Conservation (phyloP, 2,888 invertebrate genomes). For the Lepidocyrtinus sp. region DNA sequence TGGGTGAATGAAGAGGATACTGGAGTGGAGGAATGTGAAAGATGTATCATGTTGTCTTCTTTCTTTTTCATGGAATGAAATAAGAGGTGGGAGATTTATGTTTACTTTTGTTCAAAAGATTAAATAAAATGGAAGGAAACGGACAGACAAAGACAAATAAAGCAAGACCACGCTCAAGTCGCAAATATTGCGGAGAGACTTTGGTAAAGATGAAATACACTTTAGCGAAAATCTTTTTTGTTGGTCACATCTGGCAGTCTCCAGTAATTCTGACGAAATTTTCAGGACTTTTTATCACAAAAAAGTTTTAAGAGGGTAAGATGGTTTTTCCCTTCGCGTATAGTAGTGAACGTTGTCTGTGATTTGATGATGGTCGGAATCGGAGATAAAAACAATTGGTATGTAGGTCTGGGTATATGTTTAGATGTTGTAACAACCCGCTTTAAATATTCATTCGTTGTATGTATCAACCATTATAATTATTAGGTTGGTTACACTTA, state of each 20-base stretch:
- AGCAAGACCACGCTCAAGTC: neutral
- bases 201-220: neutral
- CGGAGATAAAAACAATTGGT: too few species aligned
- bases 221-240: neutral
- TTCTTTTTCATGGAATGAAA: neutral
- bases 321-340: too few species aligned
- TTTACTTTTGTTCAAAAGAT: constrained; percentile 15
- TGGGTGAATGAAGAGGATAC: neutral
- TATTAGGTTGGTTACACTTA: neutral
- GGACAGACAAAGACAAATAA: constrained; percentile 2
- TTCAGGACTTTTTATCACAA: too few species aligned
- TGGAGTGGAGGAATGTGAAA: neutral
- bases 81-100: neutral
- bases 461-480: too few species aligned
- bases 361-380: too few species aligned
- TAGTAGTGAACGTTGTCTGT: too few species aligned
- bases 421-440: too few species aligned
- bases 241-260: neutral
- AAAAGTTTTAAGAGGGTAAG: too few species aligned
- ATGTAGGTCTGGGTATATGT: too few species aligned
- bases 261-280: neutral
- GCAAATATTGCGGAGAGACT: neutral
- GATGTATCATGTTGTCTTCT: neutral
- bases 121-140: neutral
- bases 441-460: too few species aligned